These are phyloP conservation scores for Brotogeris chrysoptera DNA, from an alignment of 2,797 vertebrate genomes.

Conservation along the genomic window DNA sequence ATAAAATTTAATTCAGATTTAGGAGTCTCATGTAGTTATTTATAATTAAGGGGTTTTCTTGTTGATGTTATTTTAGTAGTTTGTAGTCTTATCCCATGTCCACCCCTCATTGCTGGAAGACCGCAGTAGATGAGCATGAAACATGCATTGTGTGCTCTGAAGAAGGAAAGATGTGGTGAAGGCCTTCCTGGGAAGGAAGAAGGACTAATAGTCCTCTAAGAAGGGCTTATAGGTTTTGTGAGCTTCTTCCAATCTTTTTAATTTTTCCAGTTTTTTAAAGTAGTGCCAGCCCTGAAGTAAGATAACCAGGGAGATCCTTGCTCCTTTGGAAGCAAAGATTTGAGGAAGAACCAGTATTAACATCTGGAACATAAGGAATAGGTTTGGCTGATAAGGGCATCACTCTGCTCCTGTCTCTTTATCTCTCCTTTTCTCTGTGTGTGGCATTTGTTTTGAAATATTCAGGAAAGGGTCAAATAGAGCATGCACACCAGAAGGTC, in stretches of 20 bases:
- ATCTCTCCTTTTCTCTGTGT: not conserved
- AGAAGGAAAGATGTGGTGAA: not conserved
- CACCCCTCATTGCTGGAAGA: not conserved
- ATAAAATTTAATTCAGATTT: not conserved
- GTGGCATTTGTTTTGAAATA: not conserved
- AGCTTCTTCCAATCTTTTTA: not conserved
- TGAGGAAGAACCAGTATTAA: not conserved
- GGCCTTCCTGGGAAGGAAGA: not conserved
- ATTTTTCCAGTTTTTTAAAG: not conserved
- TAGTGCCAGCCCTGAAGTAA: not conserved
- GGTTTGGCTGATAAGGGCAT: not conserved
- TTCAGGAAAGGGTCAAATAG: not conserved
- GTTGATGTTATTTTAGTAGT: not conserved
- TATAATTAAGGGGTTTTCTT: not conserved
- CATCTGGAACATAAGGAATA: not conserved
- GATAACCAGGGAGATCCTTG: not conserved
- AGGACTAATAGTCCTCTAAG: no score
- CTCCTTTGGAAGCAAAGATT: not conserved
- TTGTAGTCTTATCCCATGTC: not conserved
- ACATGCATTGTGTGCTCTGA: not conserved
- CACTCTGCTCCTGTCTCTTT: not conserved
- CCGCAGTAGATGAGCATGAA: not conserved
- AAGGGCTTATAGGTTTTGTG: not conserved
- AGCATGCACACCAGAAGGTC: not conserved
- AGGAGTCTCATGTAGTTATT: not conserved